Conservation (phyloP, 2,797 vertebrate species). For the Sarcoramphus papa region DNA sequence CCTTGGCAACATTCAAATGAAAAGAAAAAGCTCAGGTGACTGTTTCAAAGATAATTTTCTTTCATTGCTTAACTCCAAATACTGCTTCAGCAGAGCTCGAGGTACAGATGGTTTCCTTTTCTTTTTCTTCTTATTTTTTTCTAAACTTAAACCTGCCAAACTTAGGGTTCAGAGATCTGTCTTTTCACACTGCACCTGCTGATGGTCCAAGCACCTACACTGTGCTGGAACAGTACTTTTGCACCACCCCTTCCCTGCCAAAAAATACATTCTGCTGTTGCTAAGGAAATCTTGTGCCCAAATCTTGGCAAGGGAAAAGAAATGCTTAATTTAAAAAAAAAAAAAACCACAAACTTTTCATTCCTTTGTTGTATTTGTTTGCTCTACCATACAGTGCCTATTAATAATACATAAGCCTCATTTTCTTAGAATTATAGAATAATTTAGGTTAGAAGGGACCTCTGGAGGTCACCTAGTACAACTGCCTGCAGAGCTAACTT, state of each 20-base stretch:
- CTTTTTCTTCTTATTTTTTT: neutral
- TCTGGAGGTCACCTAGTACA: neutral
- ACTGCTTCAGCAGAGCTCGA: neutral
- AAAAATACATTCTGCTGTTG: neutral
- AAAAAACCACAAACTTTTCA: neutral
- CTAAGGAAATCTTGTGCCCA: slow-evolving; percentile 5
- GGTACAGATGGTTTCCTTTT: slow-evolving; percentile 25
- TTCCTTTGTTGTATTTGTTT: slow-evolving; percentile 20
- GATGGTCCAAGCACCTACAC: slow-evolving; percentile 33
- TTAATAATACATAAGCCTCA: slow-evolving; percentile 29
- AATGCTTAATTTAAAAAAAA: neutral
- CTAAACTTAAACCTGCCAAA: slow-evolving; percentile 9
- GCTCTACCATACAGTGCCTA: neutral
- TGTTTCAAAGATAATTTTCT: slow-evolving; percentile 3
- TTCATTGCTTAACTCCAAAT: neutral
- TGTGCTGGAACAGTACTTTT: neutral
- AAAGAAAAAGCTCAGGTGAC: slow-evolving; percentile 44
- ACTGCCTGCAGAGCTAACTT: slow-evolving; percentile 44
- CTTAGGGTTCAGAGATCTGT: slow-evolving; percentile 10
- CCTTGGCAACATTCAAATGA: neutral
- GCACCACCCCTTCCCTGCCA: neutral
- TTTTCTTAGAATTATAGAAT: slow-evolving; percentile 16
- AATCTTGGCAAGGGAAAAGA: neutral
- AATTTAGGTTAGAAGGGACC: slow-evolving; percentile 4
- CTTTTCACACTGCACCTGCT: slow-evolving; percentile 37